Conservation (phyloP, 2,888 invertebrate species). For the Drosophila anomelani region DNA sequence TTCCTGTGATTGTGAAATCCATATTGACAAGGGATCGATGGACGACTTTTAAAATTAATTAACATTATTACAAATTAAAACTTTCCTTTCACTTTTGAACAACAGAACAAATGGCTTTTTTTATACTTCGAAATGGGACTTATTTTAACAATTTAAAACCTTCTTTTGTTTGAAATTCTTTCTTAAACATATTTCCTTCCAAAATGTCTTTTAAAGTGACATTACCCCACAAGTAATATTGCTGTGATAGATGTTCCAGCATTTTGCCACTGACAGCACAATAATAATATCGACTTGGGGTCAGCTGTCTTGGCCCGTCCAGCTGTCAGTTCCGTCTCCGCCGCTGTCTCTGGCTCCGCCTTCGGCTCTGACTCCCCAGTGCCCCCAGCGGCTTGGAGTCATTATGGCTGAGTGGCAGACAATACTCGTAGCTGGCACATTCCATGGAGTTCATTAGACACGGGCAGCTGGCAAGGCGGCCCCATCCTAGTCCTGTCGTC, state of each 20-base stretch:
- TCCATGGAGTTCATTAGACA: slow-evolving; percentile 62
- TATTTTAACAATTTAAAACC: neutral
- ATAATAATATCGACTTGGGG: slow-evolving; percentile 53
- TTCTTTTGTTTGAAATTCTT: neutral
- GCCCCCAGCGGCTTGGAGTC: slow-evolving; percentile 59
- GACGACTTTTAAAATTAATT: neutral
- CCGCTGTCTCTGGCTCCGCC: neutral
- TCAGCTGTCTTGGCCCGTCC: slow-evolving; percentile 33
- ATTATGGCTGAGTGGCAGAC: slow-evolving; percentile 75
- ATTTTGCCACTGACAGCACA: slow-evolving; percentile 58
- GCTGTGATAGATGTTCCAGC: slow-evolving; percentile 7
- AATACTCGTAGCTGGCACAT: slow-evolving; percentile 36
- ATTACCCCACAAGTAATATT: slow-evolving; percentile 1
- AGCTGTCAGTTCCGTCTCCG: slow-evolving; percentile 52
- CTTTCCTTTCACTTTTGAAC: neutral
- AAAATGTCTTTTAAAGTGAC: neutral
- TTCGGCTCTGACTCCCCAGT: slow-evolving; percentile 16
- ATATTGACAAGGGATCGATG: slow-evolving; percentile 56
- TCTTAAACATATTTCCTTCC: neutral
- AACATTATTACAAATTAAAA: neutral
- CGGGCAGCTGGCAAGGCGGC: slow-evolving; percentile 28
- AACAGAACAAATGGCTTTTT: too few species aligned
- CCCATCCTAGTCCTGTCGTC: slow-evolving; percentile 2
- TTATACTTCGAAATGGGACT: too few species aligned
- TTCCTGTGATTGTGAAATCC: slow-evolving; percentile 70